Evolutionary conservation across 2,888 invertebrate genomes (phyloP), one percentile per base, ranked within the genome.

Genomic region (Drosophila nr. perissopoda): DNA sequence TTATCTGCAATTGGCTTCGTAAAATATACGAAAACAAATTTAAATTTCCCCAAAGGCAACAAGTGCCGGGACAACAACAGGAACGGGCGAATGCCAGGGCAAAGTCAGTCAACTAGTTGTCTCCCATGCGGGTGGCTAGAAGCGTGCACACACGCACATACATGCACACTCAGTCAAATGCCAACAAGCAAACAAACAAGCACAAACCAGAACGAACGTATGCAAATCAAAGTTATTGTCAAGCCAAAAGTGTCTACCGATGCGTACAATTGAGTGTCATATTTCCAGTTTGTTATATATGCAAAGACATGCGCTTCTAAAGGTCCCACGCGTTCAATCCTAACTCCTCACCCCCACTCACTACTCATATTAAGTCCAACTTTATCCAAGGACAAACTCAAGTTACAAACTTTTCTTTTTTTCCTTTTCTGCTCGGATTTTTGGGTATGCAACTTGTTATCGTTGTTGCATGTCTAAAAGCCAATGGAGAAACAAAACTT

Each of bases 261-360:
- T 88, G 86, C 86, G 88, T 81, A 87, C 89, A 86, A 86, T 86
- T 89, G 89, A 86, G 89, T 86, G 86, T 89, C 86, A 86, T 86
- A 89, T 89, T 85, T 89, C 76, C 69, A 84, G 79, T 83, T 85
- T 79, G 77, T 88, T 84, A 76, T 82, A 60, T 75, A 78, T 88
- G 83, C 81, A 75, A 71, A 75, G 67, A 69, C n/a, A 58, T 31
- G 21, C 46, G 21, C 38, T 40, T n/a, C 27, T 40, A 16, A 49
- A 2, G 18, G 27, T 2, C 7, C 18, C 54, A 36, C 18, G 18
- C 25, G 46, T 8, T 25, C 54, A 13, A 18, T 10, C 27, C 18
- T 0, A 1, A 13, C 13, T 5, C 46, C n/a, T 16, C n/a, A n/a
- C 4, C 25, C 10, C 1, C 8, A 2, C 21, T 18, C 54, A 42